Percentiles rank a stretch among this genome's conserved stretches.
Evolutionary conservation across 2,888 invertebrate species (phyloP).

Genomic region (Dascillus cervinus): DNA sequence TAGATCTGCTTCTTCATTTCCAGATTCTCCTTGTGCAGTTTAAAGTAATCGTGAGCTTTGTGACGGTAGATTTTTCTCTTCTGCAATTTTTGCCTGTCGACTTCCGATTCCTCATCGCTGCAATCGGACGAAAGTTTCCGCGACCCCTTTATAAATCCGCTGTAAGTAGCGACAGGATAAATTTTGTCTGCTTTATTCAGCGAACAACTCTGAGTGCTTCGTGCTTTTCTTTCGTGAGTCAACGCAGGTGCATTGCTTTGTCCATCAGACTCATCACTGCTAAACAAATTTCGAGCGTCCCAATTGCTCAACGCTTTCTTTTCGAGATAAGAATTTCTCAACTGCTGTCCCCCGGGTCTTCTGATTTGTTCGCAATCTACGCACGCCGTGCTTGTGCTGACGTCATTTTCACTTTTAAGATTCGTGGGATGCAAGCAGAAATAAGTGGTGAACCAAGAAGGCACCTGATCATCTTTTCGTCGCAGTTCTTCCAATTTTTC

Average conservation of each 20-base stretch:
- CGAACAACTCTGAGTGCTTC: too few species aligned
- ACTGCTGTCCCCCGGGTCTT: too few species aligned
- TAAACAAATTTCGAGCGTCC: too few species aligned
- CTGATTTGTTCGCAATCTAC: background rate
- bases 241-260: background rate
- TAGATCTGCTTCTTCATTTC: conserved; percentile 19
- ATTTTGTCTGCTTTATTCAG: too few species aligned
- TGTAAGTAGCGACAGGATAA: background rate
- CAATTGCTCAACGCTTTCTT: too few species aligned
- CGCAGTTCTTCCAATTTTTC: conserved; percentile 21
- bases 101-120: background rate
- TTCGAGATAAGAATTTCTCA: too few species aligned
- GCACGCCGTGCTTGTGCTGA: background rate
- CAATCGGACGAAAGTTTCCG: background rate
- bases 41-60: background rate
- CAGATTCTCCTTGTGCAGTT: background rate
- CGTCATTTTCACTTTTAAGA: background rate
- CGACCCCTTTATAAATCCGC: background rate
- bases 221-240: background rate
- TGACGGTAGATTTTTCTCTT: background rate
- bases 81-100: background rate
- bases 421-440: too few species aligned
- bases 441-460: background rate
- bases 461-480: conserved; percentile 8
- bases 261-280: background rate